Evolutionary conservation across 1,140 invertebrate species (phyloP).

Genomic region (Macrosteles quadrilineatus): DNA sequence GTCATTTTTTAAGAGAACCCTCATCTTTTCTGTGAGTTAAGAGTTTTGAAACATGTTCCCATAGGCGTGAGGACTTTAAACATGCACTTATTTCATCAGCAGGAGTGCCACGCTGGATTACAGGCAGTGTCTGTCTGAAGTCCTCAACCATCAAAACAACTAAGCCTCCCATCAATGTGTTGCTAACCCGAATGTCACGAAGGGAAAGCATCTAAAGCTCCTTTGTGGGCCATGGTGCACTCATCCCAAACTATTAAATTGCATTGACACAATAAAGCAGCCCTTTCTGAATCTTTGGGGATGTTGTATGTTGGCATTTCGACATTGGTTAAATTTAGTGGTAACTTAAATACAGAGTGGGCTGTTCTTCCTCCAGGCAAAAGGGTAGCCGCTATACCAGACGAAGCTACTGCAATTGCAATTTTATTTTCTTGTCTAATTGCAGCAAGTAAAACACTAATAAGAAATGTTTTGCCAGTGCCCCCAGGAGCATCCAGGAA

Average conservation of each 20-base stretch:
- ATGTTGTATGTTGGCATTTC: slow-evolving; percentile 48
- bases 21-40: neutral
- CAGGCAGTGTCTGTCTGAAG: slow-evolving; percentile 43
- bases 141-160: slow-evolving; percentile 44
- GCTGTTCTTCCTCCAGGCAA: slow-evolving; percentile 49
- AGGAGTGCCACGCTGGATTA: slow-evolving; percentile 1
- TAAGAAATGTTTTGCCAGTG: slow-evolving; percentile 50
- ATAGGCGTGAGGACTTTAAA: slow-evolving; percentile 50
- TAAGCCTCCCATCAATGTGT: slow-evolving; percentile 41
- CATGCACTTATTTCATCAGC: slow-evolving; percentile 48
- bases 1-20: neutral
- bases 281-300: slow-evolving; percentile 36
- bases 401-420: slow-evolving; percentile 51
- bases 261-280: slow-evolving; percentile 41
- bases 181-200: slow-evolving; percentile 5
- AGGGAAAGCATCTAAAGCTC: slow-evolving; percentile 41
- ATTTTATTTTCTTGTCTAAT: slow-evolving; percentile 41
- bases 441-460: slow-evolving; percentile 42
- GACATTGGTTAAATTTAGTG: slow-evolving; percentile 15
- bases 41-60: slow-evolving; percentile 43
- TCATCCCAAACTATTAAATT: slow-evolving; percentile 50
- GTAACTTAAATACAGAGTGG: slow-evolving; percentile 48
- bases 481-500: slow-evolving; percentile 44
- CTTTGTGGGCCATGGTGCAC: slow-evolving; percentile 46
- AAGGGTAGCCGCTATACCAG: slow-evolving; percentile 53